Evolutionary conservation across 1,140 invertebrate species (phyloP), one percentile per base, ranked within the genome.

Genomic region (Drosophila ananassae): DNA sequence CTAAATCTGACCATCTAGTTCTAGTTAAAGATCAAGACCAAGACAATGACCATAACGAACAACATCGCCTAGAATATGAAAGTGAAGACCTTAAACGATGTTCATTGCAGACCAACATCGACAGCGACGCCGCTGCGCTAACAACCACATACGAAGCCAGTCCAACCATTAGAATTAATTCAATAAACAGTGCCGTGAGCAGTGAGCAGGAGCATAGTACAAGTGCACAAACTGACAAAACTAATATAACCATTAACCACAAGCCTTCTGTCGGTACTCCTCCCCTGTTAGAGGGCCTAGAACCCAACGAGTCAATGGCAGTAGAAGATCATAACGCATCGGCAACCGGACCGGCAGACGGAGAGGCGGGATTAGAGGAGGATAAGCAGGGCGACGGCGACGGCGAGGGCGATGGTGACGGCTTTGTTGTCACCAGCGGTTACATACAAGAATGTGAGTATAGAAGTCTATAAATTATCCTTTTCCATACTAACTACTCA

Each of bases 361-460:
- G 0, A 30, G 59, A 32, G 34, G 34, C 64, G 46, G 54, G 41
- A 21, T 30, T 37, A 24, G 55, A 79, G 12, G 47, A 67, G 12
- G 47, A 69, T 54, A 75, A 80, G 6, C 69, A 78, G 91, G 41
- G 39, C n/a, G 92, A 64, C 89, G 75, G 54, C 76, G 17, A 0
- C 17, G 17, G 17, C 17, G 17, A 17, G 17, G 17, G 17, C 17
- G 17, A 17, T 1, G 17, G 17, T 17, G 17, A 17, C 89, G 75
- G 54, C 76, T 98, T 97, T 92, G 95, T 97, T 71, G 92, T 97
- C 4, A 97, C 97, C 6, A 96, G 96, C 37, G 96, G 97, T 91
- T 97, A 97, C 79, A 97, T 97, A 89, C 96, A 97, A 90, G 96
- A 97, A 93, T 89, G 83, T 89, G 67, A 59, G 84, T 59, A 28